phyloP scores from a whole-genome alignment of 2,113 vertebrate genomes.

The Athene noctua region DNA sequence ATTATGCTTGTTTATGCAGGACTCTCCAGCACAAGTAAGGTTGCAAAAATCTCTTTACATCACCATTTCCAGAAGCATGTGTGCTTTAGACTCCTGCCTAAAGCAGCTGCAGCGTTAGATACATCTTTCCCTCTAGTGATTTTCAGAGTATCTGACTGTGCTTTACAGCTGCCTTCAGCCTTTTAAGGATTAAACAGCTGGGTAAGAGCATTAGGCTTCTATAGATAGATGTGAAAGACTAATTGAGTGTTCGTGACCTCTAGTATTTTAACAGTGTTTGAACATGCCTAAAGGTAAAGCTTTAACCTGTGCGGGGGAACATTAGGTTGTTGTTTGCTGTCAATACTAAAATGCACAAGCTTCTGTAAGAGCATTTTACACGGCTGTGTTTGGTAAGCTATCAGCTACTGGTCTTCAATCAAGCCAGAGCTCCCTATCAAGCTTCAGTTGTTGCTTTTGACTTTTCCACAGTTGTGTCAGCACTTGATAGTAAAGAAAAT shows the following conservation, averaged over 20 bases:
- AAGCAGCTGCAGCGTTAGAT: background rate
- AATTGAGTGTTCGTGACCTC: background rate
- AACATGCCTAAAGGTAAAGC: background rate
- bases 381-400: background rate
- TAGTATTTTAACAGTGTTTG: background rate
- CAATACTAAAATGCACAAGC: background rate
- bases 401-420: background rate
- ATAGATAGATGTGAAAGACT: background rate
- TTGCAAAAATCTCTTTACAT: background rate
- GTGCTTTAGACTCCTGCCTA: background rate
- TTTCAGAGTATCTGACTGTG: background rate
- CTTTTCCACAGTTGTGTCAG: background rate
- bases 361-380: background rate
- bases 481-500: background rate
- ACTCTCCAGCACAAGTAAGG: background rate
- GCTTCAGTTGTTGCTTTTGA: background rate
- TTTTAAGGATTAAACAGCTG: background rate
- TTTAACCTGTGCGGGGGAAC: background rate
- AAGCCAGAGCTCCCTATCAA: background rate
- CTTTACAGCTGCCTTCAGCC: background rate
- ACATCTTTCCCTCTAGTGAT: background rate
- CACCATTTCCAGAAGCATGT: rapidly evolving
- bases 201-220: background rate
- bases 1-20: background rate
- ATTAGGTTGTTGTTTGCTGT: background rate